Evolutionary conservation across 2,888 invertebrate genomes (phyloP).

Genomic region (Tetanocera ferruginea): DNA sequence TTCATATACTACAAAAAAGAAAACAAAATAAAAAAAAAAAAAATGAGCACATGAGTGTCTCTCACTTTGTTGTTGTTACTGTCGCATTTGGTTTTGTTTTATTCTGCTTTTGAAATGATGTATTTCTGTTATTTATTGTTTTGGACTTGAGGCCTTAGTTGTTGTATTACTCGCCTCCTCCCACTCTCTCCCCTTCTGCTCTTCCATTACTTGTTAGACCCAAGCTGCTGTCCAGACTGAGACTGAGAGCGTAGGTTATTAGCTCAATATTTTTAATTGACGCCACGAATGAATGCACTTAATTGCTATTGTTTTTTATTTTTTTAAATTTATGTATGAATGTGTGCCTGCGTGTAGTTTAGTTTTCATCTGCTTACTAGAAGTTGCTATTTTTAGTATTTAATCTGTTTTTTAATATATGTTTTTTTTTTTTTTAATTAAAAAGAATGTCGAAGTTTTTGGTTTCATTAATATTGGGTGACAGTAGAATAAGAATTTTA

Average conservation of each 20-base stretch:
- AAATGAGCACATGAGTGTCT: slow-evolving; percentile 37
- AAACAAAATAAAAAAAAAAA: too few relatives aligned
- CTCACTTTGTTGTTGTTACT: slow-evolving; percentile 24
- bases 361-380: not conserved
- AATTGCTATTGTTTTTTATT: slow-evolving; percentile 15
- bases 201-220: not conserved
- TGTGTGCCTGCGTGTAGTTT: not conserved
- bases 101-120: not conserved
- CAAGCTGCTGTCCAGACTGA: not conserved
- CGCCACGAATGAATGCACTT: slow-evolving; percentile 36
- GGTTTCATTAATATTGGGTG: not conserved
- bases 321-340: not conserved
- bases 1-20: too few relatives aligned
- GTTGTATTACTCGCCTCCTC: not conserved
- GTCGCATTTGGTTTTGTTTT: not conserved
- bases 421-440: not conserved
- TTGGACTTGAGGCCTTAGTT: slow-evolving; percentile 19
- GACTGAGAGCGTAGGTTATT: slow-evolving; percentile 33
- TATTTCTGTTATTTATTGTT: slow-evolving; percentile 20
- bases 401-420: not conserved
- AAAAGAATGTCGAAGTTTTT: not conserved
- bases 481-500: not conserved
- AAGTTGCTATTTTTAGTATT: not conserved
- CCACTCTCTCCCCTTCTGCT: not conserved
- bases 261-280: slow-evolving; percentile 44